Conservation (phyloP, 2,113 vertebrate species). For the Calidris pugnax region DNA sequence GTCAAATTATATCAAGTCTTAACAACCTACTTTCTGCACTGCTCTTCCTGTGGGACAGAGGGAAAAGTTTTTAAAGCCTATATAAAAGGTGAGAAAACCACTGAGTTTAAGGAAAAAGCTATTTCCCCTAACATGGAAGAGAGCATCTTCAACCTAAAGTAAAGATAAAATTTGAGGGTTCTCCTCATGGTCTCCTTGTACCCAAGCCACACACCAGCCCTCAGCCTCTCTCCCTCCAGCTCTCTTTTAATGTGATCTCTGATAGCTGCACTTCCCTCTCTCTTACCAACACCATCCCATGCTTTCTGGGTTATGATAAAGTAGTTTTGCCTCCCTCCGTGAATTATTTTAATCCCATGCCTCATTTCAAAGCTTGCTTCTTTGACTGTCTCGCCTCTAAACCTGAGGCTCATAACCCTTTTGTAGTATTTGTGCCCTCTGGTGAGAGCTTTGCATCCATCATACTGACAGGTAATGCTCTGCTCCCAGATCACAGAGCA, state of each 20-base stretch:
- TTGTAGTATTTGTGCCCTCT: accelerated
- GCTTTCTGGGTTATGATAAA: background rate
- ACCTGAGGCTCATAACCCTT: background rate
- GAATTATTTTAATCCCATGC: background rate
- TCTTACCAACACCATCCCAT: background rate
- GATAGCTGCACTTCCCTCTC: background rate
- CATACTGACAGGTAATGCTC: background rate
- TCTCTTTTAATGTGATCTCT: background rate
- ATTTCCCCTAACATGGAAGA: background rate
- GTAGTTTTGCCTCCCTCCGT: background rate
- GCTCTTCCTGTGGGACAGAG: background rate
- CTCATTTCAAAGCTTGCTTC: background rate
- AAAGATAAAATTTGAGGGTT: background rate
- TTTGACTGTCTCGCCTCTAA: background rate
- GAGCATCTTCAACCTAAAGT: background rate
- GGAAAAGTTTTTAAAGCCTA: background rate
- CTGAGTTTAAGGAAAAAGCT: background rate
- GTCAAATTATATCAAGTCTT: background rate
- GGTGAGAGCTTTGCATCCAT: accelerated
- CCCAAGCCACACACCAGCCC: accelerated
- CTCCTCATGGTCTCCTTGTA: background rate
- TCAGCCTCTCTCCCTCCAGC: background rate
- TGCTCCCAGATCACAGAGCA: background rate
- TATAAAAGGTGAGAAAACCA: background rate
- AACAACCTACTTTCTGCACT: background rate